These are phyloP conservation scores for Anoplophora glabripennis DNA, from an alignment of 1,140 invertebrate species.

Conservation along the genomic window DNA sequence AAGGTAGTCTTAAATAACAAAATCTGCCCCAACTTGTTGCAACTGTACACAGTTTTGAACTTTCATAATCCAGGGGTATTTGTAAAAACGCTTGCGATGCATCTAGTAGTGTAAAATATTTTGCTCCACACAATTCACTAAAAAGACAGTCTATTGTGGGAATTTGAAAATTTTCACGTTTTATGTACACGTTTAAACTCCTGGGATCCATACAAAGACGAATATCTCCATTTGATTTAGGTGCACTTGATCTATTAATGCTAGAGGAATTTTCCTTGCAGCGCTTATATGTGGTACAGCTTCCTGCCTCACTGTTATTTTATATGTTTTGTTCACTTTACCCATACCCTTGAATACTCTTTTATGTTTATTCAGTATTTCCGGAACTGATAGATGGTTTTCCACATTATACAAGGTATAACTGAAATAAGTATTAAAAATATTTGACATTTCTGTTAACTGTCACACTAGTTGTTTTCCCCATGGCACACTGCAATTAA, in stretches of 20 bases:
- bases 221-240: constrained; percentile 19
- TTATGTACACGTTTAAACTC: constrained; percentile 14
- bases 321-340: too few relatives aligned
- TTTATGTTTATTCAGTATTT: too few relatives aligned
- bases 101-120: constrained; percentile 11
- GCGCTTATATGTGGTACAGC: too few relatives aligned
- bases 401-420: too few relatives aligned
- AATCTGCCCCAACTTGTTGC: neutral
- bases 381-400: too few relatives aligned
- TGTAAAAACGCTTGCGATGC: constrained; percentile 1
- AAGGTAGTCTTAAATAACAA: neutral
- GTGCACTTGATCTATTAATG: neutral
- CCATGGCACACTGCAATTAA: too few relatives aligned
- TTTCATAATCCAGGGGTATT: neutral
- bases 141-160: constrained; percentile 14
- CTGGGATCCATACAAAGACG: constrained; percentile 29
- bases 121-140: constrained; percentile 3
- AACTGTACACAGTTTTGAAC: neutral
- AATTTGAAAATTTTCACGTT: constrained; percentile 16
- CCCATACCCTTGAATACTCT: too few relatives aligned
- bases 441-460: too few relatives aligned
- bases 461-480: too few relatives aligned
- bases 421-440: too few relatives aligned
- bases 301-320: too few relatives aligned
- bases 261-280: neutral